A percentile compares a stretch with the other conserved stretches of the same genome.
phyloP scores from a whole-genome alignment of 2,888 invertebrate species.

The Tortrix viridana region DNA sequence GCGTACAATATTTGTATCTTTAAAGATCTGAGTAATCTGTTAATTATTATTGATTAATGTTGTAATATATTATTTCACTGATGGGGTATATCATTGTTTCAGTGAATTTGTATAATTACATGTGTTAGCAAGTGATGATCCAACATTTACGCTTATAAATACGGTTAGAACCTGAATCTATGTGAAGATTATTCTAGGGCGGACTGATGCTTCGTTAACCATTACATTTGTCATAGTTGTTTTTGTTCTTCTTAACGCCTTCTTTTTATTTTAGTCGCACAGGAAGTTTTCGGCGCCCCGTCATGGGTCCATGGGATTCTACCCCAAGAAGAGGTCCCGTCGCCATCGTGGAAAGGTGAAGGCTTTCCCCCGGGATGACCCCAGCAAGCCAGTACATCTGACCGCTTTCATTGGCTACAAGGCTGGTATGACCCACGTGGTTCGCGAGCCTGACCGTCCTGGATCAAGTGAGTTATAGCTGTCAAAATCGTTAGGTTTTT shows the following conservation, averaged over 20 bases:
- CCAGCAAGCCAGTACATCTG: slow-evolving; percentile 97
- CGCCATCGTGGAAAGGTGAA: slow-evolving; percentile 99
- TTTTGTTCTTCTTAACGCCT: background rate
- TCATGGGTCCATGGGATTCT: slow-evolving; percentile 99
- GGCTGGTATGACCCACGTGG: slow-evolving; percentile 99
- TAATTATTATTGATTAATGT: background rate
- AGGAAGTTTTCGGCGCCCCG: slow-evolving; percentile 99
- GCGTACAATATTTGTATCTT: slow-evolving; percentile 36
- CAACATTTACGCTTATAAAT: slow-evolving; percentile 78
- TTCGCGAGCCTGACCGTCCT: slow-evolving; percentile 98
- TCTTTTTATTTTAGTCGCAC: slow-evolving; percentile 92
- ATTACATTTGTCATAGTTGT: background rate
- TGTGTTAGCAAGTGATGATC: slow-evolving; percentile 84
- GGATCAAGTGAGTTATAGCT: slow-evolving; percentile 96
- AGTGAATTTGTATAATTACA: slow-evolving; percentile 1
- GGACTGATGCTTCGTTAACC: slow-evolving; percentile 83
- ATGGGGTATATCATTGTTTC: background rate
- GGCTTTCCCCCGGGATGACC: slow-evolving; percentile 99
- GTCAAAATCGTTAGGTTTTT: too few relatives aligned
- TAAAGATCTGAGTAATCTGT: slow-evolving; percentile 38
- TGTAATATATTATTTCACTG: background rate
- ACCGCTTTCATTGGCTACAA: slow-evolving; percentile 99
- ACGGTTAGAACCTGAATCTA: slow-evolving; percentile 88
- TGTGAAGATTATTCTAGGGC: slow-evolving; percentile 91
- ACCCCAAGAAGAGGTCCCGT: slow-evolving; percentile 98